phyloP scores from a whole-genome alignment of 1,140 invertebrate genomes.

The Periplaneta americana region DNA sequence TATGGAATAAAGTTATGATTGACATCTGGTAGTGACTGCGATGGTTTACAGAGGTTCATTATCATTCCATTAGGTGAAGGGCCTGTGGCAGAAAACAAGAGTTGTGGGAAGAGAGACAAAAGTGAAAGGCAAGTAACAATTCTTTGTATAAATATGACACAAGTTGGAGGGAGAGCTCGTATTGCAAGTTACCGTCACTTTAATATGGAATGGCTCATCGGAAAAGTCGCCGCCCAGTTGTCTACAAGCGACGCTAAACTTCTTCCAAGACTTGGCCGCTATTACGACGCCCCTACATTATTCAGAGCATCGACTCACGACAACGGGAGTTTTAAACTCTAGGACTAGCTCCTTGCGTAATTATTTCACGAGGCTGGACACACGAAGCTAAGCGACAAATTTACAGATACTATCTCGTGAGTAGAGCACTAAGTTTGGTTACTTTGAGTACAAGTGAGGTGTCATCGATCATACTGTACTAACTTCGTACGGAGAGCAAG shows the following conservation, averaged over 20 bases:
- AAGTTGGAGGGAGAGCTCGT: not conserved
- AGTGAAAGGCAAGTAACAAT: not conserved
- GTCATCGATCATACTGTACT: too few relatives aligned
- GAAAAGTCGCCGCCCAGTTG: not conserved
- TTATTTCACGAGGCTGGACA: not conserved
- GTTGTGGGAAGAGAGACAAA: not conserved
- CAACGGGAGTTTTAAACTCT: not conserved
- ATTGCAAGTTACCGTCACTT: not conserved
- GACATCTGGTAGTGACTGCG: not conserved
- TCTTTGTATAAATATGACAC: not conserved
- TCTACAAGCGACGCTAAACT: not conserved
- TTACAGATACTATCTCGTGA: not conserved
- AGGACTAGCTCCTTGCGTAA: not conserved
- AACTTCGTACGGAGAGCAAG: too few relatives aligned
- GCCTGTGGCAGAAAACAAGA: too few relatives aligned
- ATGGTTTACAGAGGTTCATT: not conserved
- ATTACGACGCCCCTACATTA: not conserved
- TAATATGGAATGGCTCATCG: not conserved
- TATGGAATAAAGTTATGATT: not conserved
- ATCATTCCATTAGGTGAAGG: not conserved
- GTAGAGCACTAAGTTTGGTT: too few relatives aligned
- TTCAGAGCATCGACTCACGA: not conserved
- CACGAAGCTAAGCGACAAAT: too few relatives aligned
- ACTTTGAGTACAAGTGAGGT: too few relatives aligned
- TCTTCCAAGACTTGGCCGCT: not conserved